Conservation (phyloP, 2,888 invertebrate species). For the Amblyjoppa fuscipennis region DNA sequence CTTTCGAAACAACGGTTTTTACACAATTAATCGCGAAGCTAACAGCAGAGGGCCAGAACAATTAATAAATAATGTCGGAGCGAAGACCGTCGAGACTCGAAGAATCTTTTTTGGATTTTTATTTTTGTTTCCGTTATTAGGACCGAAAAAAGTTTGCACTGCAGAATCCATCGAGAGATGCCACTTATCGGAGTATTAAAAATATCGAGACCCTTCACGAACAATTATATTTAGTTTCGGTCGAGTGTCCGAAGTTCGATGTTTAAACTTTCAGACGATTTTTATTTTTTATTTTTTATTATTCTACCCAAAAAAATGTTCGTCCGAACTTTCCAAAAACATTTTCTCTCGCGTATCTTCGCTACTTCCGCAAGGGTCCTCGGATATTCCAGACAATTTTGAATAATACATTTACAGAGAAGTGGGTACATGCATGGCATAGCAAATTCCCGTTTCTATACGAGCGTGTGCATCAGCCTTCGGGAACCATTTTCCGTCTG, state of each 20-base stretch:
- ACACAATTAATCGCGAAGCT: background rate
- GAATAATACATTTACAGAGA: conserved; percentile 48
- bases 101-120: background rate
- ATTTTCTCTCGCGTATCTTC: background rate
- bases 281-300: background rate
- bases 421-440: conserved; percentile 34
- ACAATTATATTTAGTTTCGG: background rate
- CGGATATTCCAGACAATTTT: conserved; percentile 6
- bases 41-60: background rate
- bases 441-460: conserved; percentile 43
- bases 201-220: background rate
- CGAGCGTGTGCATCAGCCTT: conserved; percentile 48
- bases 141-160: background rate
- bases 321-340: background rate
- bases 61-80: background rate
- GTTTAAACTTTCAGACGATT: too few relatives aligned
- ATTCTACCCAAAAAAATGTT: background rate
- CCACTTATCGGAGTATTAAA: background rate
- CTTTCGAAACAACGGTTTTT: background rate
- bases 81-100: background rate
- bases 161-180: too few relatives aligned
- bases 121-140: background rate
- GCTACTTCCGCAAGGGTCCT: background rate
- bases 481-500: conserved; percentile 57
- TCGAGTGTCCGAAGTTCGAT: background rate